Evolutionary conservation across 2,797 vertebrate species (phyloP).

Genomic region (Cercopithecus mitis): DNA sequence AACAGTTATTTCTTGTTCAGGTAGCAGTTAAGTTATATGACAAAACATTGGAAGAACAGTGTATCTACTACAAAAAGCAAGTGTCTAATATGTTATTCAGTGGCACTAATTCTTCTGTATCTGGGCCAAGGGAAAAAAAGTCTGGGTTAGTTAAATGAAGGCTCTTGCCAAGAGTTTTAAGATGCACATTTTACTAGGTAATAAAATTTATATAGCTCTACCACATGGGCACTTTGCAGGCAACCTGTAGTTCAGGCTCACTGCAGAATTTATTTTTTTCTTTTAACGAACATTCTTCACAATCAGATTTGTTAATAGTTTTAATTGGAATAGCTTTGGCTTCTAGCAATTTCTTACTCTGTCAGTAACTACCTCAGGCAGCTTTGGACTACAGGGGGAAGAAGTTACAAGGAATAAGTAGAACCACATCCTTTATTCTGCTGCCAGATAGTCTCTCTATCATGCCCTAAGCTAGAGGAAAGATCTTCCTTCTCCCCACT

Average conservation of each 20-base stretch:
- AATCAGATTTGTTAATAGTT: slow-evolving; percentile 22
- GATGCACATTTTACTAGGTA: slow-evolving; percentile 50
- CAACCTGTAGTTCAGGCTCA: slow-evolving; percentile 39
- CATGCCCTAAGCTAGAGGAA: neutral
- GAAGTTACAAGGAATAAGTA: neutral
- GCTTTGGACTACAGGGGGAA: neutral
- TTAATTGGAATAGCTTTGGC: slow-evolving; percentile 39
- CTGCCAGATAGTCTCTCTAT: neutral
- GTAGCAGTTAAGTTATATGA: slow-evolving; percentile 21
- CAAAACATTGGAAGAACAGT: neutral
- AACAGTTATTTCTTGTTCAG: slow-evolving; percentile 36
- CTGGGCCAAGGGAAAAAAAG: neutral
- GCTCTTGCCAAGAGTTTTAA: slow-evolving; percentile 59
- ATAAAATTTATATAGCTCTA: slow-evolving; percentile 56
- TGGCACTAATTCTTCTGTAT: slow-evolving; percentile 31
- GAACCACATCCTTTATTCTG: neutral
- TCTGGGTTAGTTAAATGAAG: neutral
- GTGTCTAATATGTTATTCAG: neutral
- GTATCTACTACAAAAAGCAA: slow-evolving; percentile 17
- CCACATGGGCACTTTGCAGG: slow-evolving; percentile 38
- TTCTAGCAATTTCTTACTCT: slow-evolving; percentile 24
- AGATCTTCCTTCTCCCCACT: neutral
- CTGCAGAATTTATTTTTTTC: slow-evolving; percentile 19
- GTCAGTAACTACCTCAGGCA: neutral
- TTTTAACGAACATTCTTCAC: slow-evolving; percentile 41